These are phyloP conservation scores for Drosophila pallidifrons DNA, from an alignment of 1,140 invertebrate genomes.

Conservation along the genomic window DNA sequence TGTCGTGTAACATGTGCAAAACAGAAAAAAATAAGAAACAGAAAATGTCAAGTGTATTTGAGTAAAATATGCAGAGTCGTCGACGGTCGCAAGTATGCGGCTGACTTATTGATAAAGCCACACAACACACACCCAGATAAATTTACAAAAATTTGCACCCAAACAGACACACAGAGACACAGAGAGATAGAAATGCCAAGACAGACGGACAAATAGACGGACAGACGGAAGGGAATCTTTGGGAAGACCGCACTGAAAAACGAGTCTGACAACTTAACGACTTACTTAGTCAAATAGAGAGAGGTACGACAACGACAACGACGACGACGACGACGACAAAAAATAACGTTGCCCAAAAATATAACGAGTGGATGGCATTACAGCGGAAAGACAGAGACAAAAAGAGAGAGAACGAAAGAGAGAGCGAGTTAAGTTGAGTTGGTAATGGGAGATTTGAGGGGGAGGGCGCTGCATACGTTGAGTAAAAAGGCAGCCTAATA, in stretches of 20 bases:
- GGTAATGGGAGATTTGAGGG: neutral
- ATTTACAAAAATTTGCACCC: conserved; percentile 11
- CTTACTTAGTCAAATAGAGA: conserved; percentile 73
- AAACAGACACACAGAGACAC: conserved; percentile 10
- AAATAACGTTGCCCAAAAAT: conserved; percentile 57
- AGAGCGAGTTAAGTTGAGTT: neutral
- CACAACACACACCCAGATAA: conserved; percentile 29
- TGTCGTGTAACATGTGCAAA: conserved; percentile 34
- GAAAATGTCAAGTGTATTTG: conserved; percentile 13
- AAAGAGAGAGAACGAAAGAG: neutral
- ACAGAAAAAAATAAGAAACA: too few species aligned
- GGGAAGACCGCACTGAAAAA: conserved; percentile 45
- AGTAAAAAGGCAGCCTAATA: conserved; percentile 49
- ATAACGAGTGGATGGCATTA: conserved; percentile 22
- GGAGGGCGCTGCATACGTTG: conserved; percentile 17
- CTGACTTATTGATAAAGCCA: conserved; percentile 76
- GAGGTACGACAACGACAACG: conserved; percentile 32
- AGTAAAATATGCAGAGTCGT: conserved; percentile 19
- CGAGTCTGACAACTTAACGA: conserved; percentile 78
- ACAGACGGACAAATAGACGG: neutral
- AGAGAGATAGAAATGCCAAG: neutral
- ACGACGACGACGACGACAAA: conserved; percentile 20
- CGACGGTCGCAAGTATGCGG: conserved; percentile 28
- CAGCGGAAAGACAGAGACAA: neutral
- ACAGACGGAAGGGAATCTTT: neutral